Evolutionary conservation across 35 echinoderm and acorn worm genomes (phyloP), one percentile per base, ranked within the genome.

Genomic region (Nesometra sesokonis): DNA sequence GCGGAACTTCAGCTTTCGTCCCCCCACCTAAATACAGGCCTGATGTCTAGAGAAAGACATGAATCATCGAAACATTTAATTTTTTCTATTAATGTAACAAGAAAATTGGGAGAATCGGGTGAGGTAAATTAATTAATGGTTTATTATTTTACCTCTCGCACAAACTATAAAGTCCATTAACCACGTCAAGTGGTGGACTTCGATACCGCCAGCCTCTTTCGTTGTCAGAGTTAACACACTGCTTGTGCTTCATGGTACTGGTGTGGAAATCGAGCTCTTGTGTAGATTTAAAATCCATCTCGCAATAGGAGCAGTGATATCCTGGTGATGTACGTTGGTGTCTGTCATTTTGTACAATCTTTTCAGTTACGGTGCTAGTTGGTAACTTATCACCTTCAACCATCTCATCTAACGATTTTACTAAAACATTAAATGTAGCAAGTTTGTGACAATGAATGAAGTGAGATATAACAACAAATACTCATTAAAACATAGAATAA

Each of bases 141-240:
- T 0, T 11, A 0, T 17, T n/a, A 11, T 85, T 90, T 89, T 79
- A 95, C 93, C 77, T 33, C 9, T 84, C 76, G 47, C 93, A 96
- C 9, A 84, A 52, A 19, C 84, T 23, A 84, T 92, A 96, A 8
- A 87, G 80, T 29, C 90, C 90, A 77, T 96, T 90, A 4, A 88
- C 40, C 17, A 96, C 93, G 46, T 86, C 87, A 36, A 86, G 83
- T 37, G 93, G 93, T 38, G 90, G 90, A 46, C 87, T 88, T 4
- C 93, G 87, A 43, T 92, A 87, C 37, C 92, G 88, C 93, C 93
- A 96, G 17, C 80, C 86, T 32, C 90, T 89, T 86, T 96, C 93
- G 39, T 81, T 87, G 47, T 96, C 93, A 0, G 90, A 90, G 90
- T 92, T 96, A 57, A 96, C 84, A 30, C 82, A 90, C 37, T 34